Evolutionary conservation across 1,140 invertebrate genomes (phyloP).

Genomic region (Atopsyche davidsoni): DNA sequence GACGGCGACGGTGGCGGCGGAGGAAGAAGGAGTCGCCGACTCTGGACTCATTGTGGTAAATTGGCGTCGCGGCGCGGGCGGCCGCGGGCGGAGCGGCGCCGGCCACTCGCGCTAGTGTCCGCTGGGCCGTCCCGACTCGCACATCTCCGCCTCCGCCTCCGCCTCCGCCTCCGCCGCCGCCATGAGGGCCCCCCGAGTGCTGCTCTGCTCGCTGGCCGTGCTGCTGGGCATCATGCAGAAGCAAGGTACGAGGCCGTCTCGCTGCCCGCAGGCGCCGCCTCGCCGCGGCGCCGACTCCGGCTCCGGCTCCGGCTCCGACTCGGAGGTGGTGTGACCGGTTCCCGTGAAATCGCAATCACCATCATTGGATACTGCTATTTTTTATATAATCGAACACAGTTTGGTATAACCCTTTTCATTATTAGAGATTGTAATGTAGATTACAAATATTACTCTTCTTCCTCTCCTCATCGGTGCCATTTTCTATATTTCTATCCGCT

Average conservation of each 20-base stretch:
- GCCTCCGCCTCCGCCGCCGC: not conserved
- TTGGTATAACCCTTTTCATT: too few species aligned
- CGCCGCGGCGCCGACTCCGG: too few species aligned
- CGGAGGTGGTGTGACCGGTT: too few species aligned
- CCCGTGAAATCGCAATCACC: too few species aligned
- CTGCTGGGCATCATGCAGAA: slow-evolving; percentile 21
- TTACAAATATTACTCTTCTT: too few species aligned
- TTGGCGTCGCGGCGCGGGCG: not conserved
- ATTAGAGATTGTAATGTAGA: too few species aligned
- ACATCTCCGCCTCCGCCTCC: slow-evolving; percentile 8
- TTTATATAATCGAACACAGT: too few species aligned
- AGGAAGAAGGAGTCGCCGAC: not conserved
- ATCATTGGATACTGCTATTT: too few species aligned
- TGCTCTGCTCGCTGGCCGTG: slow-evolving; percentile 22
- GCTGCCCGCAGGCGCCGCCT: not conserved
- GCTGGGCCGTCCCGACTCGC: slow-evolving; percentile 9
- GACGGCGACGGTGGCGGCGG: too few species aligned
- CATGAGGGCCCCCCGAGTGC: slow-evolving; percentile 23
- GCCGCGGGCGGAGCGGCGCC: not conserved
- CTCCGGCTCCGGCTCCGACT: too few species aligned
- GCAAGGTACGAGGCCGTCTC: slow-evolving; percentile 15
- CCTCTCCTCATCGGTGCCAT: too few species aligned
- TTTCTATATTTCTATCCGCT: too few species aligned
- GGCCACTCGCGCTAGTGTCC: slow-evolving; percentile 9
- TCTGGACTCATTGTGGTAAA: not conserved